phyloP scores from a whole-genome alignment of 2,888 invertebrate genomes.

The Fragum sueziense region DNA sequence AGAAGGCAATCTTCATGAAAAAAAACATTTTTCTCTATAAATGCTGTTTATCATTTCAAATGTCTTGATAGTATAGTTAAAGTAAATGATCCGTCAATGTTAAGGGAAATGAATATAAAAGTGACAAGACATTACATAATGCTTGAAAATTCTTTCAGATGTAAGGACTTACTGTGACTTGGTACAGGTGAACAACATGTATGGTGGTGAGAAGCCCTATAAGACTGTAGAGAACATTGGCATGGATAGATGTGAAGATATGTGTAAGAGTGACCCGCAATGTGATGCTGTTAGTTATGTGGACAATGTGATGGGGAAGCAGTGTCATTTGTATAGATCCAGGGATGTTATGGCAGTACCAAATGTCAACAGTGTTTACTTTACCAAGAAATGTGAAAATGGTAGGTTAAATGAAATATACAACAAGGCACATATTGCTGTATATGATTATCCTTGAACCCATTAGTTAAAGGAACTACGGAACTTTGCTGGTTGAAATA shows the following conservation, averaged over 20 bases:
- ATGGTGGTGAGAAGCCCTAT: slow-evolving; percentile 1
- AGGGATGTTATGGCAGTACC: neutral
- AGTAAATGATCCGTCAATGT: no score
- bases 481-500: no score
- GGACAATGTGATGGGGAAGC: neutral
- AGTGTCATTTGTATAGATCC: neutral
- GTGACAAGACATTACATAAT: no score
- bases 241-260: neutral
- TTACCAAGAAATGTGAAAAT: slow-evolving; percentile 17
- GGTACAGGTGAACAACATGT: neutral
- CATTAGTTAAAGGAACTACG: no score
- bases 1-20: no score
- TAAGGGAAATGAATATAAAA: no score
- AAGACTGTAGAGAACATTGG: neutral
- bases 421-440: no score
- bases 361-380: neutral
- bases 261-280: neutral
- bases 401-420: slow-evolving; percentile 9
- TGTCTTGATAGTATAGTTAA: no score
- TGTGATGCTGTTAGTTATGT: slow-evolving; percentile 4
- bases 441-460: no score
- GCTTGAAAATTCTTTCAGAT: neutral
- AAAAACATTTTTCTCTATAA: no score
- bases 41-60: no score
- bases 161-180: neutral